Evolutionary conservation across 2,113 vertebrate species (phyloP), one percentile per base, ranked within the genome.

Genomic region (Brienomyrus longianalis): DNA sequence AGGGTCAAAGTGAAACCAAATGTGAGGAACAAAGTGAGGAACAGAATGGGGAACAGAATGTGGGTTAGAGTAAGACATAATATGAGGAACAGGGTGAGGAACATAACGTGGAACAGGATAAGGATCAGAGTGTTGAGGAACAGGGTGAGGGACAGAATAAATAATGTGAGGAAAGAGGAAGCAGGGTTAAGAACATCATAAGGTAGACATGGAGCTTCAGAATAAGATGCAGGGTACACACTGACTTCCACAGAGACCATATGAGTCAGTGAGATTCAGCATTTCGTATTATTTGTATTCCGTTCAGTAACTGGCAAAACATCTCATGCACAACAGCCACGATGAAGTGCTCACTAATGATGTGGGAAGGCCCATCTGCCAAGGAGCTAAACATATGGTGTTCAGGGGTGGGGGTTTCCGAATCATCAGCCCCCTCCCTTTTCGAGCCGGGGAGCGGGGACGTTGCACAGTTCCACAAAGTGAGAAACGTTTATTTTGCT

Each of bases 331-430:
- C 50, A 87, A 87, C 27, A 54, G 51, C n/a, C 31, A 31, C n/a
- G 48, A 87, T 87, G 50, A 87, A 87, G 48, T 87, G 51, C 23
- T 86, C 84, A 31, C 47, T 86, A 86, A 86, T 27, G 50, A 52
- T 54, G 85, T 54, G 85, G 51, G 85, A 87, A 87, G 85, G 23
- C 48, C 85, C 85, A 87, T 54, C 85, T 87, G 85, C 51, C 31
- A 54, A 52, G 51, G 1, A 87, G 21, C n/a, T 10, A 87, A 56
- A 87, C 85, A 87, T 48, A 87, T 35, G 85, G 85, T 35, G 51
- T 87, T 87, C 13, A 56, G 31, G 17, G 83, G 48, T 50, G 83
- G 48, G 23, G 13, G 43, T 87, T 87, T 87, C 51, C 85, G n/a
- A 87, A 56, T 54, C n/a, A 54, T 87, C 51, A 15, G 50, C 48